Conservation (phyloP, 2,888 invertebrate species). For the Polyommatus iphigenia region DNA sequence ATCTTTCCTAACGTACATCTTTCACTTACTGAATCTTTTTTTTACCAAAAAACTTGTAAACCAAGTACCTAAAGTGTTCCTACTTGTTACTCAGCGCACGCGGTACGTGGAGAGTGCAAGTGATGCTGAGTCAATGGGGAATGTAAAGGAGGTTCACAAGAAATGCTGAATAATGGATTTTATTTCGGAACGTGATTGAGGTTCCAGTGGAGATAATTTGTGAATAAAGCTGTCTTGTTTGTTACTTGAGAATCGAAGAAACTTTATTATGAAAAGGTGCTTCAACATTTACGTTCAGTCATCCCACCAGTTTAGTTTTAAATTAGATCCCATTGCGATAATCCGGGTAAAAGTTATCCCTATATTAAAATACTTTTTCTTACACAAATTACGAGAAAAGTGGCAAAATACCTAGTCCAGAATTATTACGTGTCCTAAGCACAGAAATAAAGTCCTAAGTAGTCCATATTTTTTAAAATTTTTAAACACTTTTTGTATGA, state of each 20-base stretch:
- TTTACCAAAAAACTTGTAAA: neutral
- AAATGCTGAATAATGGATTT: constrained; percentile 18
- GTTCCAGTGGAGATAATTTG: neutral
- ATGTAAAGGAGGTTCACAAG: constrained; percentile 2
- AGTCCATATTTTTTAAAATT: too few relatives aligned
- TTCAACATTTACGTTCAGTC: too few relatives aligned
- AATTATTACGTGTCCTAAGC: too few relatives aligned
- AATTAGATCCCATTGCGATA: too few relatives aligned
- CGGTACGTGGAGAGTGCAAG: constrained; percentile 5
- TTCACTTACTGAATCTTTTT: neutral
- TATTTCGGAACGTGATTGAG: constrained; percentile 12
- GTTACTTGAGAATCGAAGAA: neutral
- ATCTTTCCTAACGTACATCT: too few relatives aligned
- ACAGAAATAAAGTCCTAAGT: too few relatives aligned
- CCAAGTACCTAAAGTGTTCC: neutral
- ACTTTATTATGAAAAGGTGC: too few relatives aligned
- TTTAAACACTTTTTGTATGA: neutral
- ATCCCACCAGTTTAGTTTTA: too few relatives aligned
- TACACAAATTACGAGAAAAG: too few relatives aligned
- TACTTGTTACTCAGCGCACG: neutral
- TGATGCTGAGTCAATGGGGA: constrained; percentile 6
- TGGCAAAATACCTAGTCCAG: too few relatives aligned
- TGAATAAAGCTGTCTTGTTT: neutral
- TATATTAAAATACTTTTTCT: too few relatives aligned
- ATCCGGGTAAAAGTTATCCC: too few relatives aligned